Conservation (phyloP, 2,888 invertebrate genomes). For the Eupithecia exiguata region DNA sequence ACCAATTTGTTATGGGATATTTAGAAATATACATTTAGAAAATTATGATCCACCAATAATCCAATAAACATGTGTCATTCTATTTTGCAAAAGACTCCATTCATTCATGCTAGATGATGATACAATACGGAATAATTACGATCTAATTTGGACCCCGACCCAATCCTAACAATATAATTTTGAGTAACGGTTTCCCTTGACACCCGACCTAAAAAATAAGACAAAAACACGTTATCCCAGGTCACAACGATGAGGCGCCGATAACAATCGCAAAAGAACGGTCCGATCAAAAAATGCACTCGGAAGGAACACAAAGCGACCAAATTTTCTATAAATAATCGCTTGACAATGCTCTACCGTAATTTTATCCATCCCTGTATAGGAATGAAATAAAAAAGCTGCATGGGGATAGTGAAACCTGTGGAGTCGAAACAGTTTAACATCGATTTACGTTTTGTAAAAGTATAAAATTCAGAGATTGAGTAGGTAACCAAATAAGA, state of each 20-base stretch:
- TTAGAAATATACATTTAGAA: too few relatives aligned
- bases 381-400: conserved; percentile 78
- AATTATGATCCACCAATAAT: not conserved
- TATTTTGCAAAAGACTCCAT: not conserved
- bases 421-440: conserved; percentile 57
- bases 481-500: not conserved
- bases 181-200: conserved; percentile 60
- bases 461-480: not conserved
- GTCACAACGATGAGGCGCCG: conserved; percentile 60
- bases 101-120: conserved; percentile 8
- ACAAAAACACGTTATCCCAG: conserved; percentile 63
- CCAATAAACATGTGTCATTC: not conserved
- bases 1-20: not conserved
- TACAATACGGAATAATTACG: conserved; percentile 16
- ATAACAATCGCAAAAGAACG: conserved; percentile 66
- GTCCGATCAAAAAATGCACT: conserved; percentile 61
- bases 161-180: conserved; percentile 32
- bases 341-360: conserved; percentile 76
- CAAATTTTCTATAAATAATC: conserved; percentile 83
- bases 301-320: conserved; percentile 77
- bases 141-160: conserved; percentile 28
- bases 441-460: not conserved
- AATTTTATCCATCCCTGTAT: conserved; percentile 81
- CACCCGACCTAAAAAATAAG: conserved; percentile 46
- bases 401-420: conserved; percentile 54